Conservation (phyloP, 2,888 invertebrate species). For the Drosophila picticornis region DNA sequence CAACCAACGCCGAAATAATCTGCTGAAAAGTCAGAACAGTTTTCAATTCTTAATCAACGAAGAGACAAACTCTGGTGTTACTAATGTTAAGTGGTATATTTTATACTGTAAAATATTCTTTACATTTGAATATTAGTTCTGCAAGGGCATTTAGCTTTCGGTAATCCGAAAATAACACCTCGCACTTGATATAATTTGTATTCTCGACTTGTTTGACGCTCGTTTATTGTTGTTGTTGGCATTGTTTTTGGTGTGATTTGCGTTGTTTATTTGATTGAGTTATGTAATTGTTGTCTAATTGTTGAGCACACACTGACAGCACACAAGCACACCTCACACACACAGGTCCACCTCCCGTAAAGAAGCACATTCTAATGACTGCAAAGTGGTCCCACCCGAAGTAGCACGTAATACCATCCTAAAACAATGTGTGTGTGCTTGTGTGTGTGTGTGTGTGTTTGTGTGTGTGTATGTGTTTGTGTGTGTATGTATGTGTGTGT, state of each 20-base stretch:
- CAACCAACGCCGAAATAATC: background rate
- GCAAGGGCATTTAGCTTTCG: constrained; percentile 5
- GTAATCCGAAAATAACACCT: background rate
- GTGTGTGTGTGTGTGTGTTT: constrained; percentile 1
- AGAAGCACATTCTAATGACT: constrained; percentile 31
- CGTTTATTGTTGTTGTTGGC: constrained; percentile 50
- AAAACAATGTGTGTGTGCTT: background rate
- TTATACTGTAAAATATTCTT: background rate
- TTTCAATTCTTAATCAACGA: background rate
- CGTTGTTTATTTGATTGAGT: constrained; percentile 77
- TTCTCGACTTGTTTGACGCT: constrained; percentile 43
- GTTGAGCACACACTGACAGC: constrained; percentile 58
- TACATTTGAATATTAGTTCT: background rate
- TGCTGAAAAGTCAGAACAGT: background rate
- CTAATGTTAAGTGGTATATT: background rate
- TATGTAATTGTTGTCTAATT: constrained; percentile 79
- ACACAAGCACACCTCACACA: constrained; percentile 15
- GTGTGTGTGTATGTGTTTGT: constrained; percentile 23
- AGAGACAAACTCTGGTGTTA: background rate
- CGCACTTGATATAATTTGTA: constrained; percentile 43
- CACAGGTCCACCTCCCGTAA: background rate
- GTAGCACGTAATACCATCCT: constrained; percentile 18
- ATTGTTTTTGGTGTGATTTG: constrained; percentile 57
- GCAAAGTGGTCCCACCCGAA: constrained; percentile 8
- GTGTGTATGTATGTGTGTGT: constrained; percentile 29